phyloP scores from a whole-genome alignment of 2,888 invertebrate genomes.

The Furcula furcula region DNA sequence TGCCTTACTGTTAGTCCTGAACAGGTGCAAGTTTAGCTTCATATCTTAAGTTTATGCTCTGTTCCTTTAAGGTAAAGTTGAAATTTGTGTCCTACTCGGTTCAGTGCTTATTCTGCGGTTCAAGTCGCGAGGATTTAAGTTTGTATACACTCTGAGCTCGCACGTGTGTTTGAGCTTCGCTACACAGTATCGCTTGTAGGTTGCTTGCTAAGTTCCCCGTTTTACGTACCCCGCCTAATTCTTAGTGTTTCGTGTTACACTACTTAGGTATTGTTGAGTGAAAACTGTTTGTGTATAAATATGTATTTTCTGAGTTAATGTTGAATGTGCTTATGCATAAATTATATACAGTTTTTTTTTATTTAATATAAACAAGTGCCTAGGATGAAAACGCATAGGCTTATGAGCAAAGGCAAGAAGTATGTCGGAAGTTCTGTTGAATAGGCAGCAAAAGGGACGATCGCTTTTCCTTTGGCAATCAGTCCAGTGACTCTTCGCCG shows the following conservation, averaged over 20 bases:
- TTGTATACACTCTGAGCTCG: slow-evolving; percentile 43
- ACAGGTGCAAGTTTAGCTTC: not conserved
- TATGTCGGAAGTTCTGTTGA: no score
- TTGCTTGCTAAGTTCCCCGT: slow-evolving; percentile 32
- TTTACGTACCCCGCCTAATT: slow-evolving; percentile 48
- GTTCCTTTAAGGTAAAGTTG: not conserved
- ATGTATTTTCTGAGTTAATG: no score
- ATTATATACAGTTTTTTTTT: no score
- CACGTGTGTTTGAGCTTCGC: slow-evolving; percentile 44
- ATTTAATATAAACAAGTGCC: no score
- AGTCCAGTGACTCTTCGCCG: no score
- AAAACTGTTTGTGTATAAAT: slow-evolving; percentile 27
- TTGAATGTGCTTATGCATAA: no score
- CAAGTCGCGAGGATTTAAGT: slow-evolving; percentile 49
- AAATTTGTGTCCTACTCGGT: slow-evolving; percentile 23
- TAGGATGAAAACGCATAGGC: no score
- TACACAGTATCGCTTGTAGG: slow-evolving; percentile 44
- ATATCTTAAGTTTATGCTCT: not conserved
- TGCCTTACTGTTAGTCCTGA: not conserved
- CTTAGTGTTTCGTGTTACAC: slow-evolving; percentile 23
- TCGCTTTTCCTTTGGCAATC: no score
- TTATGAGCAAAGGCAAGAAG: no score
- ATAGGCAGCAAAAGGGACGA: no score
- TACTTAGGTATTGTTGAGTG: slow-evolving; percentile 15
- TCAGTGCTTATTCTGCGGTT: slow-evolving; percentile 44